Conservation (phyloP, 2,113 vertebrate species). For the Phocoena phocoena region DNA sequence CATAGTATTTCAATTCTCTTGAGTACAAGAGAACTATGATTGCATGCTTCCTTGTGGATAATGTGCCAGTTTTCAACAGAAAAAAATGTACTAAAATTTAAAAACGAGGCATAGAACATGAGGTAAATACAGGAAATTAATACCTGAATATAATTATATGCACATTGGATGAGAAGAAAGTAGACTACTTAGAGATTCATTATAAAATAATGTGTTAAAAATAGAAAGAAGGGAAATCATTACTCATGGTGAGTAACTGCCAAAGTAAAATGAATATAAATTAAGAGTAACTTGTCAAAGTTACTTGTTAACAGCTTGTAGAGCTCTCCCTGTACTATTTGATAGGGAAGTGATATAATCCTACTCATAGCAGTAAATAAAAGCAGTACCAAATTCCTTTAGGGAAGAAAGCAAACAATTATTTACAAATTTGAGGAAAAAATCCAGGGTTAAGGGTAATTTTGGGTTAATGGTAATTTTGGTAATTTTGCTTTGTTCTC, state of each 20-base stretch:
- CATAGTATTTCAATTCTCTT: not conserved
- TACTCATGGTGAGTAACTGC: not conserved
- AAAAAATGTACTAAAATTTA: not conserved
- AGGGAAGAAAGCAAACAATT: not conserved
- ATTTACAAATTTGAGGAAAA: slow-evolving; percentile 26
- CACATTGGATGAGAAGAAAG: not conserved
- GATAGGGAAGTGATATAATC: not conserved
- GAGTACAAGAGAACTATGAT: not conserved
- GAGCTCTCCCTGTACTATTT: not conserved
- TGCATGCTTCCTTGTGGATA: not conserved
- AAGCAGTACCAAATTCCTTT: not conserved
- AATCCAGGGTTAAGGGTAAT: not conserved
- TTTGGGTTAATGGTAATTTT: not conserved
- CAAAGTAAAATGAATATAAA: not conserved
- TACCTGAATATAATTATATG: not conserved
- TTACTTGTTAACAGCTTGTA: not conserved
- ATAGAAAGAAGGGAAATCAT: not conserved
- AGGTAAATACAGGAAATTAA: not conserved
- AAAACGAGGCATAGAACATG: not conserved
- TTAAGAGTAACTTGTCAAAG: slow-evolving; percentile 7
- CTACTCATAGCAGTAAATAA: not conserved
- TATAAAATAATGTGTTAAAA: slow-evolving; percentile 35
- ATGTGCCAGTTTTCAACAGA: slow-evolving; percentile 12
- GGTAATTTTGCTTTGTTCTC: not conserved
- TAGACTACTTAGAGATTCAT: not conserved